Conservation (phyloP, 2,113 vertebrate genomes). For the Sciurus niger region DNA sequence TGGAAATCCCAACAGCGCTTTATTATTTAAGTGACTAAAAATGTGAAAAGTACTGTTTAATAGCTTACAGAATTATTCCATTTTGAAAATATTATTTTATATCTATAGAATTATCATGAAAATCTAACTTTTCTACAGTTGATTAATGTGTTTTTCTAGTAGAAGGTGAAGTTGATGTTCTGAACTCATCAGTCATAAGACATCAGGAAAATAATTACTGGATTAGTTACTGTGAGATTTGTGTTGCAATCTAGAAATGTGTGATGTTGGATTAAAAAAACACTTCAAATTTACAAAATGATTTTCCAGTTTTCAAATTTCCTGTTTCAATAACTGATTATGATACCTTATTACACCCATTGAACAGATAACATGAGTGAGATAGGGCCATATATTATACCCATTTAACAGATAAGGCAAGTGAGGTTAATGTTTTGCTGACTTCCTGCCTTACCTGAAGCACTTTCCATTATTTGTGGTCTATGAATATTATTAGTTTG, state of each 20-base stretch:
- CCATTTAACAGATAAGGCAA: conserved; percentile 23
- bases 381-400: not conserved
- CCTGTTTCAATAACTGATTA: conserved; percentile 44
- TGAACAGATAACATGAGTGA: not conserved
- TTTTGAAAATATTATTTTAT: conserved; percentile 45
- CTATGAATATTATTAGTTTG: not conserved
- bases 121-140: not conserved
- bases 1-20: conserved; percentile 42
- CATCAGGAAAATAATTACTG: not conserved
- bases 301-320: conserved; percentile 50
- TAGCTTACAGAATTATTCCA: conserved; percentile 3
- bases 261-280: not conserved
- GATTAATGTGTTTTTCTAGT: not conserved
- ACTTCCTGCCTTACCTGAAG: not conserved
- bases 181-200: not conserved
- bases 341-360: not conserved
- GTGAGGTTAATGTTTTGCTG: not conserved
- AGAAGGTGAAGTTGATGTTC: not conserved
- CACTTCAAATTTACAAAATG: not conserved
- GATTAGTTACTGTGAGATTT: not conserved
- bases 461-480: not conserved
- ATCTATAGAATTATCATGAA: conserved; percentile 14
- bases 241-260: not conserved
- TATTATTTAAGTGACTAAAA: conserved; percentile 63
- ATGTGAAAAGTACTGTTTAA: not conserved